These are phyloP conservation scores for Lacerta agilis DNA, from an alignment of 2,797 vertebrate genomes.

Conservation along the genomic window DNA sequence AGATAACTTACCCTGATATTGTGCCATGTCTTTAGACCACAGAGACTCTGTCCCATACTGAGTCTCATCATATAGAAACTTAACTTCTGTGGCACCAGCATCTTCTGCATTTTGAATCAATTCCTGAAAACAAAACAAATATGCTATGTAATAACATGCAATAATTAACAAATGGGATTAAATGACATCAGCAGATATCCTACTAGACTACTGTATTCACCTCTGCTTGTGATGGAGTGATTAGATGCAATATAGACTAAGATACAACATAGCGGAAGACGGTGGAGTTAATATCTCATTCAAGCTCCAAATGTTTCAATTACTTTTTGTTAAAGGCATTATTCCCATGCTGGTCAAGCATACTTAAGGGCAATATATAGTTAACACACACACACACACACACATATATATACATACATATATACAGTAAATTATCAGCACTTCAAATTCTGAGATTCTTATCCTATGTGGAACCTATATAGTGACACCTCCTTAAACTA, in stretches of 20 bases:
- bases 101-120: conserved; percentile 99
- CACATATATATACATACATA: no score
- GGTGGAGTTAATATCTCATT: not conserved
- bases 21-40: conserved; percentile 94
- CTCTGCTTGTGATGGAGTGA: not conserved
- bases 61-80: conserved; percentile 96
- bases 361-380: not conserved
- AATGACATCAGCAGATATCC: not conserved
- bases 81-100: conserved; percentile 95
- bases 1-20: conserved; percentile 88
- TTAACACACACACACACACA: no score
- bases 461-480: not conserved
- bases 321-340: not conserved
- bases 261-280: not conserved
- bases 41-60: conserved; percentile 93
- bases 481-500: not conserved
- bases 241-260: not conserved
- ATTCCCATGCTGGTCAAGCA: not conserved
- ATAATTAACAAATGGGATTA: not conserved
- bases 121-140: conserved; percentile 80
- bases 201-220: not conserved
- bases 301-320: not conserved
- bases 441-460: not conserved
- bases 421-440: not conserved
- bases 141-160: not conserved